Evolutionary conservation across 35 echinoderm and acorn worm genomes (phyloP).

Genomic region (Lytechinus variegatus): DNA sequence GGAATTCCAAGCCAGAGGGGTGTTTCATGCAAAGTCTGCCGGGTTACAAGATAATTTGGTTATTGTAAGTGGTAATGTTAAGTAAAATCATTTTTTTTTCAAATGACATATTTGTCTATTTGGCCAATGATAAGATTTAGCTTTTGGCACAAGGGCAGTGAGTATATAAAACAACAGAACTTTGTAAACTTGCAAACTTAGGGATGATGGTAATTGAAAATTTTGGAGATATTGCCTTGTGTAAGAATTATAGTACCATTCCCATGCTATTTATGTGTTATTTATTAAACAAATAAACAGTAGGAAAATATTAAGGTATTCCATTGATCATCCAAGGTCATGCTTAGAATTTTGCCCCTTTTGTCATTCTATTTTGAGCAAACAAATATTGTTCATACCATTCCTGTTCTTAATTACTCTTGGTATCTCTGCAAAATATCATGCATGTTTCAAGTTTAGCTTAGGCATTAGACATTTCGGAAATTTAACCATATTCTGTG

Average conservation of each 20-base stretch:
- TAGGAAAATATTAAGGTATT: not conserved
- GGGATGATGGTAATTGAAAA: too few species aligned
- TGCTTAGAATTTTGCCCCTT: not conserved
- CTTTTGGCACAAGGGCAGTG: too few species aligned
- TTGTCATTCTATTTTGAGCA: not conserved
- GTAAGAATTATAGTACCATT: not conserved
- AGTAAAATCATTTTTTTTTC: too few species aligned
- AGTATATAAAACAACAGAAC: too few species aligned
- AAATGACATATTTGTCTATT: too few species aligned
- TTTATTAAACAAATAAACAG: not conserved
- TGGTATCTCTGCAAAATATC: not conserved
- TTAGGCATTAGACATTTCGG: not conserved
- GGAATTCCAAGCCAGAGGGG: too few species aligned
- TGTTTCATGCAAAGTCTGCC: too few species aligned
- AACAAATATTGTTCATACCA: not conserved
- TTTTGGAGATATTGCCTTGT: too few species aligned
- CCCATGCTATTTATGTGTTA: not conserved
- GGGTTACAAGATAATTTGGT: too few species aligned
- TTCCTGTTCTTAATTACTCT: not conserved
- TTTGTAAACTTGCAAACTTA: too few species aligned
- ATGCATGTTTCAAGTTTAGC: not conserved
- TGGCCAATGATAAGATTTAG: too few species aligned
- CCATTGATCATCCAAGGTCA: not conserved
- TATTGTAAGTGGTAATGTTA: too few species aligned
- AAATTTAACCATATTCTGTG: not conserved